phyloP scores from a whole-genome alignment of 2,888 invertebrate genomes.

The Mayetiola destructor region DNA sequence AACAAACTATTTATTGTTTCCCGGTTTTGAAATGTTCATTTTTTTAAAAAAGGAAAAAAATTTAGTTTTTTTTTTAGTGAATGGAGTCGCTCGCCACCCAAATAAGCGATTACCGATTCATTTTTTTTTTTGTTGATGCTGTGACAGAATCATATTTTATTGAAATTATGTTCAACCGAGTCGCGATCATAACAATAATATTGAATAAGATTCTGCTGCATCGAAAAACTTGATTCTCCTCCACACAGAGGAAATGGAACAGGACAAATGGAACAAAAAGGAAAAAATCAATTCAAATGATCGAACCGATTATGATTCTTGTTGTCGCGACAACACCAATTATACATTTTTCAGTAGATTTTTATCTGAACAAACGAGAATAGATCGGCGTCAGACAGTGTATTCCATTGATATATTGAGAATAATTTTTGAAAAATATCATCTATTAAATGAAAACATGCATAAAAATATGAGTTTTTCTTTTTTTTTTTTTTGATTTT shows the following conservation, averaged over 20 bases:
- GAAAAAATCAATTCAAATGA: neutral
- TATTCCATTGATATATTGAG: no score
- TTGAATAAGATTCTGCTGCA: neutral
- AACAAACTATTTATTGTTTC: neutral
- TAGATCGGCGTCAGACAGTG: no score
- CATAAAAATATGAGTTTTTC: no score
- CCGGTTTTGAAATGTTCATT: neutral
- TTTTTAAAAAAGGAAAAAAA: no score
- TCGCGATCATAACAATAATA: neutral
- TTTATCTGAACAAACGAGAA: no score
- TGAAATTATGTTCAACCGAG: neutral
- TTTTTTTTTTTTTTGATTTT: no score
- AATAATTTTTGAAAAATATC: no score
- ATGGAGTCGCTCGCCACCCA: neutral
- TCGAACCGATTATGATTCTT: neutral
- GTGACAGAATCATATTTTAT: conserved; percentile 3
- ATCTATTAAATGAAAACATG: no score
- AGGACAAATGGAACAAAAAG: neutral
- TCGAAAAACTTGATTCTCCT: no score
- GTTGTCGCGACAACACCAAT: conserved; percentile 2
- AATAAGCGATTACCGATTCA: conserved; percentile 2
- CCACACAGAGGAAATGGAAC: neutral
- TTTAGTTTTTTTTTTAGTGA: neutral
- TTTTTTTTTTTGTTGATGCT: neutral
- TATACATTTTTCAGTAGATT: no score